phyloP scores from a whole-genome alignment of 2,888 invertebrate species.

The Nomada flava region DNA sequence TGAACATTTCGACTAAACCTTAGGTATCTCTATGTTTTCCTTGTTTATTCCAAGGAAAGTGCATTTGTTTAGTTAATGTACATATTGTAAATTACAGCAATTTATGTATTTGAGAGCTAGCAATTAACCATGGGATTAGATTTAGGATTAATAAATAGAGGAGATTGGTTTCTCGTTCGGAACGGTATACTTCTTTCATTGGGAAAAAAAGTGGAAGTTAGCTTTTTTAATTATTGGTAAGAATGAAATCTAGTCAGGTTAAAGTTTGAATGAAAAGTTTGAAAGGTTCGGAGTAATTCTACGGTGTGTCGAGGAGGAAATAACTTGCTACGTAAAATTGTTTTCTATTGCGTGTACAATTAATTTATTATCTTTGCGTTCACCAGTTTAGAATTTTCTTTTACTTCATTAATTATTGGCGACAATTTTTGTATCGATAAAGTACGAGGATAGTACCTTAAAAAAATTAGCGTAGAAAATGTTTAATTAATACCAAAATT shows the following conservation, averaged over 20 bases:
- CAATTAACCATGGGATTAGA: conserved; percentile 64
- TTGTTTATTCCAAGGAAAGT: conserved; percentile 80
- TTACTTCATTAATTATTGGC: too few species aligned
- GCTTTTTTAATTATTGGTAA: conserved; percentile 28
- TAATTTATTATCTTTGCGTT: too few species aligned
- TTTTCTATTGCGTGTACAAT: background rate
- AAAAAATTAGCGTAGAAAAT: too few species aligned
- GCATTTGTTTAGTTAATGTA: conserved; percentile 83
- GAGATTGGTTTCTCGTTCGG: conserved; percentile 69
- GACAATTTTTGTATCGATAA: too few species aligned
- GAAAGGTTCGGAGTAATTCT: background rate
- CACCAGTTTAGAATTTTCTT: too few species aligned
- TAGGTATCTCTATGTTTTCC: conserved; percentile 19
- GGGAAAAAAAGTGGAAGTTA: conserved; percentile 33
- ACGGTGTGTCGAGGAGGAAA: conserved; percentile 18
- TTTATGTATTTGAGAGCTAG: conserved; percentile 68
- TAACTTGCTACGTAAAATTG: background rate
- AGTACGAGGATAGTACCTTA: too few species aligned
- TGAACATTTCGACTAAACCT: conserved; percentile 22
- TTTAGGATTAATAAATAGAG: conserved; percentile 44
- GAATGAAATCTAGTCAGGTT: conserved; percentile 61
- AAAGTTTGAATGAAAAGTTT: conserved; percentile 4
- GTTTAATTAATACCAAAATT: too few species aligned
- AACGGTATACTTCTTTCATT: conserved; percentile 29
- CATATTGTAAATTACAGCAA: conserved; percentile 76